Base-by-base conservation (phyloP, 2,113 vertebrate species). In the Spea bombifrons region DNA sequence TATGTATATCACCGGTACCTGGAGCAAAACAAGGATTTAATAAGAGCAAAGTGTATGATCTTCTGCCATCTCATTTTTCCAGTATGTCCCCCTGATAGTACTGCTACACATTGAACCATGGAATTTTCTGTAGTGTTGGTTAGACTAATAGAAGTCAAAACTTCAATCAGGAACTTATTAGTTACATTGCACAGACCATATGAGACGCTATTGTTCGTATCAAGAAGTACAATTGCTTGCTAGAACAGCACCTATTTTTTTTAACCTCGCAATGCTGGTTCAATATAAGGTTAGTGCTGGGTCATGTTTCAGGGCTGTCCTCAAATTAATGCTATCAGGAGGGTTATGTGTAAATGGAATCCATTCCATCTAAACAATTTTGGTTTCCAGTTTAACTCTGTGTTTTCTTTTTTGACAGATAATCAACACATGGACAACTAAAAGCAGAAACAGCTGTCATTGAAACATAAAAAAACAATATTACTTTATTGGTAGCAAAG, bases 101-200 rank as follows among this genome's bases (percentile, higher is more conserved):
- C 9, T 44, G 0, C 67, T 79, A 81, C 84, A 86, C 81, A 78
- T 73, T 85, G 86, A 86, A 86, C 84, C 75, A 83, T 84, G 86
- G 86, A 86, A 88, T 88, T 87, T 88, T 82, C 82, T 86, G 82
- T 85, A 84, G 86, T 81, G 84, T 84, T 81, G 66, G 83, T 81
- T 86, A 75, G 82, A 83, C 83, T 87, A 89, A 88, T 85, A 87
- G 85, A 90, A 91, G 85, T 88, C 85, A 90, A 86, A 90, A 88
- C 84, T 90, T 88, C 89, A 88, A 85, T 89, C 86, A 89, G 83
- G 80, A 74, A 59, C 84, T 89, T 86, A 84, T 85, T 89, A 90
- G 87, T 88, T 86, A 87, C 86, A 87, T 87, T 85, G 84, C 48
- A 2, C 83, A 82, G n/a, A 0, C 16, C 53, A 70, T 81, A 75